Evolutionary conservation across 2,888 invertebrate species (phyloP), one percentile per base, ranked within the genome.

Genomic region (Ectropis crepuscularia): DNA sequence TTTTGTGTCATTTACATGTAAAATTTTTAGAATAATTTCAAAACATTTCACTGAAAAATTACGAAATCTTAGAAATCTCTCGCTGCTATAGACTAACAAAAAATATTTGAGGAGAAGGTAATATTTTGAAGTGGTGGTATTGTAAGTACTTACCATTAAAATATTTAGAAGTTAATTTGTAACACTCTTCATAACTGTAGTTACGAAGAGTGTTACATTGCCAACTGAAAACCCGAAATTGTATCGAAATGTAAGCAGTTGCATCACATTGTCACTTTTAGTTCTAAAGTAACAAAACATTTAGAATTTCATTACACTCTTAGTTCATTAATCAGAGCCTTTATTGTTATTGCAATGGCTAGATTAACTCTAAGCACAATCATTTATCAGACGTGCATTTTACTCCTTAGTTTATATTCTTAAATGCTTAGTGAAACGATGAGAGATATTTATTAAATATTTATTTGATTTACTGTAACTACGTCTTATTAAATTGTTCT

Each of bases 371-470:
- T n/a, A 6, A n/a, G 37, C 5, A 11, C 37, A 49, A 28, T 11
- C 7, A 38, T 49, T 38, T 37, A 49, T 49, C 38, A 38, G 7
- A 49, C 38, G 37, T 49, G 11, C 7, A 38, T 38, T 12, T 50
- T 16, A 6, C 41, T 41, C 41, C 2, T 51, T 42, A 10, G 6
- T 51, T 10, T 41, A 41, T 10, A 51, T 51, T n/a, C 41, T 51
- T 6, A 38, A 49, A 49, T 49, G 38, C 37, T 49, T 49, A 37
- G 11, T 49, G 4, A 49, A 38, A 49, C 11, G 11, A 7, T 49
- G 11, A 6, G 37, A 7, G 38, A 38, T 49, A 6, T 49, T 49
- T n/a, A 8, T 38, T 0, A 28, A 28, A 28, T 28, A 28, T 28
- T 28, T 46, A 8, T 1, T 8, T 16, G 16, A 16, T 11, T 28